These are phyloP conservation scores for Gnatocerus cornutus DNA, from an alignment of 2,888 invertebrate genomes.

Conservation along the genomic window DNA sequence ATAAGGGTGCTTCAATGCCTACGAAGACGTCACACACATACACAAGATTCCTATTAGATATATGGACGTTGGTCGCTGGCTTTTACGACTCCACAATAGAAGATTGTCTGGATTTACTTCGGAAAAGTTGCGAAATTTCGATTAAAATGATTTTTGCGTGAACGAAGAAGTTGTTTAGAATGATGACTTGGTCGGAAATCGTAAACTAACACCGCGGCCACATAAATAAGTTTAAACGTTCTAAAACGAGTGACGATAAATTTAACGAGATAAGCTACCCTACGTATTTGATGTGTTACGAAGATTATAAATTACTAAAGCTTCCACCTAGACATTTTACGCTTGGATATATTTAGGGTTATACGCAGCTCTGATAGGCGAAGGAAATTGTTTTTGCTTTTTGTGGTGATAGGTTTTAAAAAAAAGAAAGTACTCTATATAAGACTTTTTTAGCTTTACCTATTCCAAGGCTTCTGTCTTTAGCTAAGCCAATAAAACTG, in stretches of 20 bases:
- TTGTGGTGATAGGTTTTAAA: neutral
- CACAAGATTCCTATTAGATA: constrained; percentile 64
- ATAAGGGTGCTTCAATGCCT: constrained; percentile 59
- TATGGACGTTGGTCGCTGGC: constrained; percentile 53
- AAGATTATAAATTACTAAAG: constrained; percentile 34
- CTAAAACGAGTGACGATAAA: constrained; percentile 32
- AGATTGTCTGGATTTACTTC: constrained; percentile 34
- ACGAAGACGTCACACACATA: constrained; percentile 62
- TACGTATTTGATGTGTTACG: constrained; percentile 38
- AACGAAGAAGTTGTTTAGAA: neutral
- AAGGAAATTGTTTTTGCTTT: constrained; percentile 1
- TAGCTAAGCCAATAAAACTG: too few species aligned
- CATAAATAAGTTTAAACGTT: constrained; percentile 35
- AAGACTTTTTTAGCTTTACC: neutral
- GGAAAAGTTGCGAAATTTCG: constrained; percentile 14
- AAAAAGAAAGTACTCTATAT: neutral
- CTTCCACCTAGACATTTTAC: constrained; percentile 30
- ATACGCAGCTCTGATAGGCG: neutral
- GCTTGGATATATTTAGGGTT: constrained; percentile 19
- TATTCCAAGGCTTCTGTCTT: neutral
- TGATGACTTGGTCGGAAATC: constrained; percentile 25
- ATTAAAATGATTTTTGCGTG: constrained; percentile 1
- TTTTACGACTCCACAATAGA: constrained; percentile 45
- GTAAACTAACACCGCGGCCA: constrained; percentile 32
- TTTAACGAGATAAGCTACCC: constrained; percentile 39